Percentiles rank a stretch among this genome's conserved stretches.
These are phyloP conservation scores for Tanypteryx hageni DNA, from an alignment of 2,888 invertebrate species.

Conservation along the genomic window DNA sequence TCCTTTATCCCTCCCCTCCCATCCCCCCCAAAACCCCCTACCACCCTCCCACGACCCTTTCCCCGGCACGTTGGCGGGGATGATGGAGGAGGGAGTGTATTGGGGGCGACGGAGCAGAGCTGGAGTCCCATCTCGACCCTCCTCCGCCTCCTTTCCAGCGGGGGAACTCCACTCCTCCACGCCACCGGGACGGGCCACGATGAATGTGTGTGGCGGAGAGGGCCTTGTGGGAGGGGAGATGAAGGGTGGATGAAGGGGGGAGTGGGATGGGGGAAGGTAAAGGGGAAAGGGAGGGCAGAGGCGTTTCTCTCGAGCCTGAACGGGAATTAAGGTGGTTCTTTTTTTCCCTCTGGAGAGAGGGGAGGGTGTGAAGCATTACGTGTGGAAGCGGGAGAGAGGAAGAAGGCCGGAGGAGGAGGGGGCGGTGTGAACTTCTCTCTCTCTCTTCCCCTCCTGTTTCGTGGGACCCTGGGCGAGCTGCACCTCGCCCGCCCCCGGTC, in stretches of 20 bases:
- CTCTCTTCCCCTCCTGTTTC: no score
- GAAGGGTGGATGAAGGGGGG: neutral
- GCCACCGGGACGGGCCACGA: no score
- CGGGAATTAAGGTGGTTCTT: slow-evolving; percentile 1
- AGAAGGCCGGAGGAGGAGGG: no score
- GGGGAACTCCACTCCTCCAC: no score
- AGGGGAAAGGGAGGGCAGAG: no score
- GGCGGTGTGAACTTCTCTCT: no score
- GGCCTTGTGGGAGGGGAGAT: neutral
- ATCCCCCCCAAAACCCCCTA: neutral
- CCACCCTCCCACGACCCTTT: neutral
- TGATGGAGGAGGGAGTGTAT: slow-evolving; percentile 10
- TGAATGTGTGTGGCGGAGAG: no score
- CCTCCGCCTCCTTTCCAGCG: neutral
- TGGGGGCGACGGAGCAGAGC: neutral
- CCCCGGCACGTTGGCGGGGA: neutral
- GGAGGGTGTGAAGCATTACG: no score
- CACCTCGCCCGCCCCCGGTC: no score
- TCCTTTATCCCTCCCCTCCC: no score
- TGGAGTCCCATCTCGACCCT: neutral
- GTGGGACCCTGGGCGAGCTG: no score
- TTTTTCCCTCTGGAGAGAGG: neutral
- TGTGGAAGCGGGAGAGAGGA: no score
- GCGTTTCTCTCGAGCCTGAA: neutral
- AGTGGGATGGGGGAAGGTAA: neutral